Evolutionary conservation across 2,113 vertebrate species (phyloP), one percentile per base, ranked within the genome.

Genomic region (Etia nguti): DNA sequence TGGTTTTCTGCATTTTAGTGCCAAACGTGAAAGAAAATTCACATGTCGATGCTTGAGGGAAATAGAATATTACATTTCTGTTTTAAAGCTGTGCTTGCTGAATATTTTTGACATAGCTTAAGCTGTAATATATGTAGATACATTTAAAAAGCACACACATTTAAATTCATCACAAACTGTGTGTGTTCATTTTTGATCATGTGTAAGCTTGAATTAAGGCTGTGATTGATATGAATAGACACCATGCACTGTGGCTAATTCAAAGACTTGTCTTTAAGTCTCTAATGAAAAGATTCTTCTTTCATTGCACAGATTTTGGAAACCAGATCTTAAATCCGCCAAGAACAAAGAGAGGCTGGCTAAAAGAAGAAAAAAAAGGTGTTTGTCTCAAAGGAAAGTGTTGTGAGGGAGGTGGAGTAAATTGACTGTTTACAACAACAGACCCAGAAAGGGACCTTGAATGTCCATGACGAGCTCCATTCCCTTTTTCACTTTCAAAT

Each of bases 401-500:
- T 87, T 89, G 83, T 34, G 88, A 85, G 38, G 86, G 89, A 88
- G 86, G 82, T 56, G 52, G 88, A 87, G 83, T 88, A 92, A 94
- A 95, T 77, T 84, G 92, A 90, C 88, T 91, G 73, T 91, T 93
- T 92, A 86, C 86, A 88, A 88, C 88, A 88, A 93, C 90, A 92
- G 83, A 90, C 80, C 77, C 75, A 84, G 34, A 90, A 81, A 93
- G 82, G 84, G 92, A 93, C 93, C 92, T 94, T 94, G 94, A 94
- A 92, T 81, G 93, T 93, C 91, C 93, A 83, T 90, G 90, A 88
- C 77, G 77, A 92, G 86, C 90, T 86, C 59, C 80, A 82, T 89
- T 90, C 86, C 81, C 79, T 83, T 90, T 93, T 94, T 93, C 91
- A 91, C 95, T 94, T 94, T 94, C 93, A 95, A 94, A 93, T 94